These are phyloP conservation scores for Eilema depressum DNA, from an alignment of 2,888 invertebrate genomes.

Conservation along the genomic window DNA sequence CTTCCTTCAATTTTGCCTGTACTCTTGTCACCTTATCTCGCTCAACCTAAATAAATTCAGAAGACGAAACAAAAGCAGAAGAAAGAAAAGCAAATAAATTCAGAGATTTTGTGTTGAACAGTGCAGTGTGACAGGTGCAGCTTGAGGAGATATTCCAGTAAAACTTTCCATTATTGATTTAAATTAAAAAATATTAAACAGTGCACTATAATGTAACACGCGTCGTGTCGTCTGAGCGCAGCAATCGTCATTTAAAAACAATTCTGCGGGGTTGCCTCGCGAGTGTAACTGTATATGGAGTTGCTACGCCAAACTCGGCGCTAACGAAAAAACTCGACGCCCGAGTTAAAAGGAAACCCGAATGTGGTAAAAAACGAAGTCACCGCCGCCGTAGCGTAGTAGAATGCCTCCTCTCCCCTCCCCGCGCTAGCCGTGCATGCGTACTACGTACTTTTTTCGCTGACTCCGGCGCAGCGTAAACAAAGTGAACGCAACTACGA, in stretches of 20 bases:
- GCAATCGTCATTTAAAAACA: constrained; percentile 80
- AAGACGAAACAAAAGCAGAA: neutral
- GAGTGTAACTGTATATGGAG: constrained; percentile 84
- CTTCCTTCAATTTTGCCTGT: too few relatives aligned
- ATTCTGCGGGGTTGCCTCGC: constrained; percentile 84
- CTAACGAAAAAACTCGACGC: constrained; percentile 78
- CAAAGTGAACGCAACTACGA: constrained; percentile 62
- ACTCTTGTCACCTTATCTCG: too few relatives aligned
- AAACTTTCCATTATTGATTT: neutral
- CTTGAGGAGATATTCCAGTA: neutral
- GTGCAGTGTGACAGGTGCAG: too few relatives aligned
- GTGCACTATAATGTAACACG: constrained; percentile 48
- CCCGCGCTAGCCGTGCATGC: constrained; percentile 57
- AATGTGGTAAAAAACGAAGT: constrained; percentile 71
- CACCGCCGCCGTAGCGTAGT: constrained; percentile 73
- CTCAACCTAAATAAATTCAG: neutral
- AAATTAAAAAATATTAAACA: constrained; percentile 23
- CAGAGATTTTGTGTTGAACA: neutral
- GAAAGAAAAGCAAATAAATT: neutral
- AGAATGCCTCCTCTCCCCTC: constrained; percentile 61
- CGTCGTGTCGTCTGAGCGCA: constrained; percentile 58
- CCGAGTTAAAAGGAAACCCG: constrained; percentile 78
- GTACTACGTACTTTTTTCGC: constrained; percentile 77
- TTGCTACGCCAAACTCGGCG: constrained; percentile 80
- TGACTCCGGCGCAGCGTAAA: constrained; percentile 48